Conservation (phyloP, 2,888 invertebrate genomes). For the Apamea sordens region DNA sequence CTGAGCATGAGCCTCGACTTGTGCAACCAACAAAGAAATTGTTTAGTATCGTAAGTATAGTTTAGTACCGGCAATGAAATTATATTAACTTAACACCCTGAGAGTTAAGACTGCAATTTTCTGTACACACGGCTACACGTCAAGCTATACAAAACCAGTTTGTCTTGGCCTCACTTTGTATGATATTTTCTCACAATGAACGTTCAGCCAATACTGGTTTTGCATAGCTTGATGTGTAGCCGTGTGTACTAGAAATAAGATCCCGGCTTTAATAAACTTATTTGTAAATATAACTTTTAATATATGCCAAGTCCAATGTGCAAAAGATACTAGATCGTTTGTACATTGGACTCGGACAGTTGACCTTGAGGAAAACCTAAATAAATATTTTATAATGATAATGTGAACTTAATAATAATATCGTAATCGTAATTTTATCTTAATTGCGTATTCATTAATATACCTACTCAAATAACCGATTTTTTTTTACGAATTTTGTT, state of each 20-base stretch:
- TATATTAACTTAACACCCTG: neutral
- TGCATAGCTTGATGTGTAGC: too few relatives aligned
- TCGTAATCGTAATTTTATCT: too few relatives aligned
- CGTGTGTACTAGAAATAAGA: neutral
- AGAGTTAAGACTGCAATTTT: neutral
- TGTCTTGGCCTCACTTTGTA: too few relatives aligned
- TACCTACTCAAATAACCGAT: neutral
- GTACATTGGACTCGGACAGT: conserved; percentile 8
- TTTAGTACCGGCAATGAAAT: neutral
- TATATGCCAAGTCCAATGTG: too few relatives aligned
- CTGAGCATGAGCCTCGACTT: neutral
- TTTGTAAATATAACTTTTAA: neutral
- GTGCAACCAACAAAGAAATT: neutral
- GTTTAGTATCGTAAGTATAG: neutral
- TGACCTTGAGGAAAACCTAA: conserved; percentile 17
- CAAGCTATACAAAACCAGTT: too few relatives aligned
- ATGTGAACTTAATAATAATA: too few relatives aligned
- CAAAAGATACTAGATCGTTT: neutral
- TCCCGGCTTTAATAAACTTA: neutral
- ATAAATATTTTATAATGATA: conserved; percentile 6
- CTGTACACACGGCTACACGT: too few relatives aligned
- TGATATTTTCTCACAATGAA: too few relatives aligned
- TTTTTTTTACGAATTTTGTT: neutral
- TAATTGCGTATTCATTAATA: conserved; percentile 41
- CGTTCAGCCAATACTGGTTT: too few relatives aligned